A percentile compares a stretch with the other conserved stretches of the same genome.
Conservation (phyloP, 2,113 vertebrate species). For the Indicator maculatus region DNA sequence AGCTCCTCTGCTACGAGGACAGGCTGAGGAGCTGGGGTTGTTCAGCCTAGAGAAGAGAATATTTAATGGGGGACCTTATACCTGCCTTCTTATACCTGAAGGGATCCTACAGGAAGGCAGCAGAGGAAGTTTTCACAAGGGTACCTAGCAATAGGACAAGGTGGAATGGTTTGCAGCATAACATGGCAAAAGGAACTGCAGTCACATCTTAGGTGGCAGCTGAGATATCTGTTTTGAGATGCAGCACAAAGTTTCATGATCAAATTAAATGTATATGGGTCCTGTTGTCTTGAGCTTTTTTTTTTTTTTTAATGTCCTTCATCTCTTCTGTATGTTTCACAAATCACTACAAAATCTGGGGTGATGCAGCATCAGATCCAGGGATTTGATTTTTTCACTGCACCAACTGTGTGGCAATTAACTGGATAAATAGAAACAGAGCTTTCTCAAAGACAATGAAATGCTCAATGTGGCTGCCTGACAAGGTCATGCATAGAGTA, state of each 20-base stretch:
- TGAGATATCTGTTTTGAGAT: neutral
- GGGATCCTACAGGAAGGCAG: no score
- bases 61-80: no score
- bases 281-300: neutral
- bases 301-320: neutral
- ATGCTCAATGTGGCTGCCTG: neutral
- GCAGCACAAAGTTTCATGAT: neutral
- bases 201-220: neutral
- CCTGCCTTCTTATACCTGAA: no score
- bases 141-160: no score
- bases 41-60: no score
- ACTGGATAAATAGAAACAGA: neutral
- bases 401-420: neutral
- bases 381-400: neutral
- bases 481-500: conserved; percentile 35
- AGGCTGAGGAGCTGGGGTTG: no score
- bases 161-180: neutral
- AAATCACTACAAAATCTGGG: neutral
- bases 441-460: conserved; percentile 4
- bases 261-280: neutral
- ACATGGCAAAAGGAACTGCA: neutral
- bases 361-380: neutral
- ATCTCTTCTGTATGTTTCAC: neutral
- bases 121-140: no score
- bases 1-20: no score